Evolutionary conservation across 1,140 invertebrate species (phyloP).

Genomic region (Drosophila punjabiensis): DNA sequence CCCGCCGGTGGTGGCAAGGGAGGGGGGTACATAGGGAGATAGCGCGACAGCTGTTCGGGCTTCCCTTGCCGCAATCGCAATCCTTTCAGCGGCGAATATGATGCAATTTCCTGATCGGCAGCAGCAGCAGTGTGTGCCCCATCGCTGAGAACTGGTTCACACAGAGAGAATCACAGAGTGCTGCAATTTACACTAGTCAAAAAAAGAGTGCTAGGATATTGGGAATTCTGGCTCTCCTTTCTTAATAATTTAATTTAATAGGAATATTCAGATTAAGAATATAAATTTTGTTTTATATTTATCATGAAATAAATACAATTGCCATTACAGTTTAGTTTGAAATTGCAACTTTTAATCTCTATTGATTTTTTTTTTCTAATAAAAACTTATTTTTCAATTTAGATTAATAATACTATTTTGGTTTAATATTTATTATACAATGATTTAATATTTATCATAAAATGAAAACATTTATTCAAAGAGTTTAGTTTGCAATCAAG

Average conservation of each 20-base stretch:
- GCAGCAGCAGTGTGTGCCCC: conserved; percentile 28
- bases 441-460: not conserved
- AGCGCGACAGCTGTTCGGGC: conserved; percentile 75
- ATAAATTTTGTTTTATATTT: too few species aligned
- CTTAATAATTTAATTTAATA: not conserved
- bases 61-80: conserved; percentile 64
- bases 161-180: conserved; percentile 22
- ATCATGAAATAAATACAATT: not conserved
- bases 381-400: too few species aligned
- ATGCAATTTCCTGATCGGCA: conserved; percentile 75
- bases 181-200: conserved; percentile 27
- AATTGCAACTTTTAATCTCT: too few species aligned
- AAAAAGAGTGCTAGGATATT: not conserved
- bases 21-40: conserved; percentile 15
- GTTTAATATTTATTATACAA: too few species aligned
- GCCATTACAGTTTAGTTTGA: not conserved
- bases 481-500: too few species aligned
- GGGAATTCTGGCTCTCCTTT: not conserved
- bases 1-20: not conserved
- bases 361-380: too few species aligned
- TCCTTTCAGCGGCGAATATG: conserved; percentile 64
- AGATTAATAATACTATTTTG: too few species aligned
- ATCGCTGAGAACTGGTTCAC: conserved; percentile 49
- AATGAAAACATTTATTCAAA: too few species aligned
- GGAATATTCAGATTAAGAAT: not conserved